Percentiles rank a stretch among this genome's conserved stretches.
Conservation (phyloP, 2,888 invertebrate genomes). For the Nymphalis c-album region DNA sequence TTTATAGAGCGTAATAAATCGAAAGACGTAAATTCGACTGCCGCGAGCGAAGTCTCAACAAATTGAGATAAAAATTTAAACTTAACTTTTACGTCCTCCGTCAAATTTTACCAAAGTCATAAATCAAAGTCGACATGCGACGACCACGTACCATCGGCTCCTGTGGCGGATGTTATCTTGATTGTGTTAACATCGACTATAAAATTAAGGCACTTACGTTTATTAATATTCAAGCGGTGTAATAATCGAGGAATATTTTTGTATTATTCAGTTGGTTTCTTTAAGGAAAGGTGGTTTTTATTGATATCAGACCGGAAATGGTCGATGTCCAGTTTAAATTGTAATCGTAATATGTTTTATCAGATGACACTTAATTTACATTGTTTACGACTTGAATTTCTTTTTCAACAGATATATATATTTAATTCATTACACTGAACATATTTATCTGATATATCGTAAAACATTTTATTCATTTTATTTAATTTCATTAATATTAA, state of each 20-base stretch:
- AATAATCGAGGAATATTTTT: conserved; percentile 12
- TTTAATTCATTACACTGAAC: conserved; percentile 21
- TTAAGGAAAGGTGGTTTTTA: conserved; percentile 22
- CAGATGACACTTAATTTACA: conserved; percentile 33
- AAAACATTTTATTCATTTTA: conserved; percentile 6
- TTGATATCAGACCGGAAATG: conserved; percentile 33
- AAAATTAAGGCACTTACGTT: conserved; percentile 32
- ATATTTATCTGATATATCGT: conserved; percentile 23
- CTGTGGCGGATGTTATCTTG: conserved; percentile 38
- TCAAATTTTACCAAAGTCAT: conserved; percentile 21
- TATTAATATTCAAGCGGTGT: conserved; percentile 35
- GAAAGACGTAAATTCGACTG: conserved; percentile 36
- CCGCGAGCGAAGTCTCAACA: conserved; percentile 22
- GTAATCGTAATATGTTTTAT: conserved; percentile 36
- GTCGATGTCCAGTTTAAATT: conserved; percentile 30
- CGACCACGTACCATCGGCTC: conserved; percentile 37
- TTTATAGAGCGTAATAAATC: conserved; percentile 42
- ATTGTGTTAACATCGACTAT: conserved; percentile 39
- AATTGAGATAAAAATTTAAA: conserved; percentile 34
- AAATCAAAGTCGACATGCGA: conserved; percentile 44
- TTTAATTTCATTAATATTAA: conserved; percentile 4
- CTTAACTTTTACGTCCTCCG: conserved; percentile 18
- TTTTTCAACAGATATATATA: conserved; percentile 20
- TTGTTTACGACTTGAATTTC: conserved; percentile 30
- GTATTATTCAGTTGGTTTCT: conserved; percentile 11